These are phyloP conservation scores for Agrochola litura DNA, from an alignment of 2,888 invertebrate species.

Conservation along the genomic window DNA sequence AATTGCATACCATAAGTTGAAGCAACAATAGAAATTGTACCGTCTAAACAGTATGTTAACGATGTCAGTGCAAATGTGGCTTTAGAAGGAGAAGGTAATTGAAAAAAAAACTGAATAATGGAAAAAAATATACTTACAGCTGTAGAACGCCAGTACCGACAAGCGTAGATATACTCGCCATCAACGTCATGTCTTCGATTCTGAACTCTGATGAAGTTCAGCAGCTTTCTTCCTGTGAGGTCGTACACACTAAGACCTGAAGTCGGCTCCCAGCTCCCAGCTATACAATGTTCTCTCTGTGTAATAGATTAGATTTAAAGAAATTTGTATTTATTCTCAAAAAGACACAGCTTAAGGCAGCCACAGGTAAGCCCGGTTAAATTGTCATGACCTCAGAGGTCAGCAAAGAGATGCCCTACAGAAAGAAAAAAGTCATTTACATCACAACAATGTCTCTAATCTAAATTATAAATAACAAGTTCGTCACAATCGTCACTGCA, in stretches of 20 bases:
- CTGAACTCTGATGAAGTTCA: conserved; percentile 85
- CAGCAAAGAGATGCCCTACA: no score
- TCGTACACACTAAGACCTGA: conserved; percentile 91
- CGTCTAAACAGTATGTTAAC: neutral
- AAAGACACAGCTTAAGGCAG: neutral
- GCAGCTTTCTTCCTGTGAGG: conserved; percentile 84
- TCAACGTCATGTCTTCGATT: conserved; percentile 88
- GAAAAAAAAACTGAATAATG: no score
- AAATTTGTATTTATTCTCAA: neutral
- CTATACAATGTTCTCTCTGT: conserved; percentile 88
- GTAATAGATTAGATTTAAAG: neutral
- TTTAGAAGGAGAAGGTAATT: neutral
- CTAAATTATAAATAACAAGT: neutral
- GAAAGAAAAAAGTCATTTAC: no score
- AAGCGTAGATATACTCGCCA: conserved; percentile 91
- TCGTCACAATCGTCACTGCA: neutral
- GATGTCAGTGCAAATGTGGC: neutral
- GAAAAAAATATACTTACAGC: conserved; percentile 70
- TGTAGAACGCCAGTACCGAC: conserved; percentile 87
- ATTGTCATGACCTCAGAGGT: no score
- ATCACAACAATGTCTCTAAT: neutral
- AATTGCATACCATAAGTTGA: neutral
- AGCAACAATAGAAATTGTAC: neutral
- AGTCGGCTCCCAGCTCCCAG: conserved; percentile 90
- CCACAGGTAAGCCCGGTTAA: no score